These are phyloP conservation scores for Tapirus indicus DNA, from an alignment of 2,797 vertebrate genomes.

Conservation along the genomic window DNA sequence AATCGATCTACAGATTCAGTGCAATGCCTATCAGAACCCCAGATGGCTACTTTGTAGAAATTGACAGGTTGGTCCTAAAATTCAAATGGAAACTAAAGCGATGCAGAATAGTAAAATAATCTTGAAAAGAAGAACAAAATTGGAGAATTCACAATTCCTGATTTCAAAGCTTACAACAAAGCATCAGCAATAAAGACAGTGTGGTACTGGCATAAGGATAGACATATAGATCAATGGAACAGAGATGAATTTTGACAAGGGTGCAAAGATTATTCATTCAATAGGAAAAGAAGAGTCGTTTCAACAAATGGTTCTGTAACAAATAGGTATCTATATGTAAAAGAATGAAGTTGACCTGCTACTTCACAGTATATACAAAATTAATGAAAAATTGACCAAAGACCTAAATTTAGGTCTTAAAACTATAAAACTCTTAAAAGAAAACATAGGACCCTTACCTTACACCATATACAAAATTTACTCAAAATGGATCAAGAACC, in stretches of 20 bases:
- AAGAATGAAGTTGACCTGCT: neutral
- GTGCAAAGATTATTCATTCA: neutral
- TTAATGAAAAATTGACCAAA: neutral
- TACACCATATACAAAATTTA: neutral
- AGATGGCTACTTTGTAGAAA: neutral
- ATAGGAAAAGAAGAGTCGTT: neutral
- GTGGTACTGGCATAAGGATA: too few species aligned
- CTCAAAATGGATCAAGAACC: neutral
- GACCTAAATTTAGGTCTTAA: too few species aligned
- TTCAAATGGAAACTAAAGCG: neutral
- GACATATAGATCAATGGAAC: neutral
- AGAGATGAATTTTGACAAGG: neutral
- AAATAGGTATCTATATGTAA: neutral
- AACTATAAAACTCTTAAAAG: too few species aligned
- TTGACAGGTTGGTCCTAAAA: neutral
- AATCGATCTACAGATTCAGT: neutral
- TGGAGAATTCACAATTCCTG: too few species aligned
- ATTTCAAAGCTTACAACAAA: too few species aligned
- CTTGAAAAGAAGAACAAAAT: too few species aligned
- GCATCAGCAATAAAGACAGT: neutral
- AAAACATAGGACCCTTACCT: neutral
- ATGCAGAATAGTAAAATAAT: too few species aligned
- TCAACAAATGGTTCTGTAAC: neutral
- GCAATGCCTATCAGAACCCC: neutral
- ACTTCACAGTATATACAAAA: neutral